phyloP scores from a whole-genome alignment of 2,113 vertebrate genomes.

The Seriola quinqueradiata region DNA sequence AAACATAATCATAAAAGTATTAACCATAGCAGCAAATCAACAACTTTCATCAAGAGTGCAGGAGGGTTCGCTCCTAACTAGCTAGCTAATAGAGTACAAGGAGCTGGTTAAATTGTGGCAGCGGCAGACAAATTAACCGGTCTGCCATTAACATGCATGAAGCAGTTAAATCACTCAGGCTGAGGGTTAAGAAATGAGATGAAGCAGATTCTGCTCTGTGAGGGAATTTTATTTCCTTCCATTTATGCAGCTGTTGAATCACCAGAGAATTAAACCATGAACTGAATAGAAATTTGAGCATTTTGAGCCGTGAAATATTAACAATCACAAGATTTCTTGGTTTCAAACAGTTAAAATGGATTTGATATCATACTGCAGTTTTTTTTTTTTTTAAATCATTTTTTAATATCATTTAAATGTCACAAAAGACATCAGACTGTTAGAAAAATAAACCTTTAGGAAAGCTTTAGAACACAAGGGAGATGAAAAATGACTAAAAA shows the following conservation, averaged over 20 bases:
- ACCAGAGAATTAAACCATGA: not conserved
- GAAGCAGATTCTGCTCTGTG: not conserved
- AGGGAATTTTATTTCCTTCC: not conserved
- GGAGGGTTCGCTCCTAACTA: not conserved
- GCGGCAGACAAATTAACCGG: rapidly evolving
- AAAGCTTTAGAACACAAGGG: not conserved
- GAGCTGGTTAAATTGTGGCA: not conserved
- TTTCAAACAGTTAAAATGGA: not conserved
- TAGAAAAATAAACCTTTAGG: not conserved
- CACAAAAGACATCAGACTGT: not conserved
- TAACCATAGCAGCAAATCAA: not conserved
- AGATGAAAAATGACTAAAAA: not conserved
- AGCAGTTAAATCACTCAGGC: not conserved
- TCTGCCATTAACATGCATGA: conserved; percentile 26
- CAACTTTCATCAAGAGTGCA: not conserved
- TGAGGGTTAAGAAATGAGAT: not conserved
- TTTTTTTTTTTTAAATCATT: not conserved
- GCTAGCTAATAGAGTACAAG: not conserved
- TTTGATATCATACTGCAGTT: not conserved
- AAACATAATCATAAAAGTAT: not conserved
- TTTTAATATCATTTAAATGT: not conserved
- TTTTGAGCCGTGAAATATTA: not conserved
- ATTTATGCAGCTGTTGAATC: not conserved
- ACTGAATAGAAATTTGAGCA: conserved; percentile 24
- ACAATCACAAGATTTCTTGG: not conserved